Evolutionary conservation across 1,140 invertebrate genomes (phyloP).

Genomic region (Venturia canescens): DNA sequence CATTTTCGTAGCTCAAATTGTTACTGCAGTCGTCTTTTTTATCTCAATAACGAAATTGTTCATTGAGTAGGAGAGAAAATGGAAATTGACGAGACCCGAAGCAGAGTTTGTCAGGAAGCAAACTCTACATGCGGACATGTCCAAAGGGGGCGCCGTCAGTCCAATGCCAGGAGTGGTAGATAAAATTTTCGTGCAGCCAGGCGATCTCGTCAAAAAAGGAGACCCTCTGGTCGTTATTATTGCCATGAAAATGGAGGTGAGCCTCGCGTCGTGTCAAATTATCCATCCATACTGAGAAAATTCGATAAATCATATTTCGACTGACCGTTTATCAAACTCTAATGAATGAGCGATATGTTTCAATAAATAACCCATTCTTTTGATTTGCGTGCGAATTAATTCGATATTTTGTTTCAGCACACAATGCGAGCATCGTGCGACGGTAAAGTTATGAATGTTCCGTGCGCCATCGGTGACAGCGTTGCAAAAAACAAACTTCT

Average conservation of each 20-base stretch:
- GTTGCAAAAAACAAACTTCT: conserved; percentile 86
- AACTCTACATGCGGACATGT: conserved; percentile 55
- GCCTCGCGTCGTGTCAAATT: not conserved
- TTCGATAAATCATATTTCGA: no score
- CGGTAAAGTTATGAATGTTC: conserved; percentile 86
- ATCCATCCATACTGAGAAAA: not conserved
- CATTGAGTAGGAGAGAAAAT: conserved; percentile 76
- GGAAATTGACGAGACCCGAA: conserved; percentile 73
- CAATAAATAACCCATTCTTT: no score
- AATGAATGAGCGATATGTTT: no score
- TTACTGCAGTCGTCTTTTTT: not conserved
- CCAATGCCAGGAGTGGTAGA: conserved; percentile 98
- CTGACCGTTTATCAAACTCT: no score
- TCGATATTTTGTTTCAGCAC: conserved; percentile 79
- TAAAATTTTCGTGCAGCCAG: conserved; percentile 89
- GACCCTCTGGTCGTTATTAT: conserved; percentile 94
- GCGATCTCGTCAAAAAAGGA: conserved; percentile 87
- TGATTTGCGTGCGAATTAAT: no score
- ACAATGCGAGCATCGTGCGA: conserved; percentile 88
- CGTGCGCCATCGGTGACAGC: conserved; percentile 87
- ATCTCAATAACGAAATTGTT: not conserved
- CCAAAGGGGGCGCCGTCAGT: conserved; percentile 81
- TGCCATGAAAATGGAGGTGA: conserved; percentile 99
- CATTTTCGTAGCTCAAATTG: conserved; percentile 1
- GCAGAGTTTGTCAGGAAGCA: conserved; percentile 77